phyloP scores from a whole-genome alignment of 2,797 vertebrate species.

The Characodon lateralis region DNA sequence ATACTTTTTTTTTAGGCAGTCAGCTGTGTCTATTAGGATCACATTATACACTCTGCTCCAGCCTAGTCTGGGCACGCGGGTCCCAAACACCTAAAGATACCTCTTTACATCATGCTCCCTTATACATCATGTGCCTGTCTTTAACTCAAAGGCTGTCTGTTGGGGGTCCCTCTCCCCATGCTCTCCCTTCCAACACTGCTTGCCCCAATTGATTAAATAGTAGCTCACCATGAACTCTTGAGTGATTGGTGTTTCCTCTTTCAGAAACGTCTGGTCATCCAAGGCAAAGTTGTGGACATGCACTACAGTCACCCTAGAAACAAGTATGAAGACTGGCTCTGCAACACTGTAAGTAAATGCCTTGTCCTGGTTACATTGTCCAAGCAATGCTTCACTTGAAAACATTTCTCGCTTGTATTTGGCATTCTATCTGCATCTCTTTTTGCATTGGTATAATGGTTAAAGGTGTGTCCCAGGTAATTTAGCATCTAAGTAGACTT shows the following conservation, averaged over 20 bases:
- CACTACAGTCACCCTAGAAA: conserved; percentile 98
- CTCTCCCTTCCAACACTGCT: conserved; percentile 91
- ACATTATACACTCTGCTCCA: conserved; percentile 84
- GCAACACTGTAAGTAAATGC: conserved; percentile 91
- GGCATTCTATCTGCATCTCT: conserved; percentile 29
- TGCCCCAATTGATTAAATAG: conserved; percentile 87
- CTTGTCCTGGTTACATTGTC: conserved; percentile 24
- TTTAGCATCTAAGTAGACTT: conserved; percentile 65
- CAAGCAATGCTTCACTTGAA: conserved; percentile 28
- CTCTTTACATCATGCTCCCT: conserved; percentile 73
- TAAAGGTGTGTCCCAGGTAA: conserved; percentile 66
- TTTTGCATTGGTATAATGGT: conserved; percentile 32
- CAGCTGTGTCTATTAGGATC: conserved; percentile 65
- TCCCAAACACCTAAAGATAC: conserved; percentile 83
- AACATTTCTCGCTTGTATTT: conserved; percentile 20
- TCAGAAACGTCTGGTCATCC: conserved; percentile 96
- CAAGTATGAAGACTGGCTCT: conserved; percentile 99
- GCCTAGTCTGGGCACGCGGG: conserved; percentile 85
- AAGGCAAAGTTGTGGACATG: conserved; percentile 96
- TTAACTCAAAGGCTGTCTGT: conserved; percentile 80
- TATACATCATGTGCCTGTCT: conserved; percentile 75
- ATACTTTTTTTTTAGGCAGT: conserved; percentile 56
- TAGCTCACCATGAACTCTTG: conserved; percentile 65
- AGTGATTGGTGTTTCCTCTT: conserved; percentile 86
- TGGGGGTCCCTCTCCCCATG: conserved; percentile 79